Evolutionary conservation across 2,888 invertebrate species (phyloP).

Genomic region (Poecilus cupreus): DNA sequence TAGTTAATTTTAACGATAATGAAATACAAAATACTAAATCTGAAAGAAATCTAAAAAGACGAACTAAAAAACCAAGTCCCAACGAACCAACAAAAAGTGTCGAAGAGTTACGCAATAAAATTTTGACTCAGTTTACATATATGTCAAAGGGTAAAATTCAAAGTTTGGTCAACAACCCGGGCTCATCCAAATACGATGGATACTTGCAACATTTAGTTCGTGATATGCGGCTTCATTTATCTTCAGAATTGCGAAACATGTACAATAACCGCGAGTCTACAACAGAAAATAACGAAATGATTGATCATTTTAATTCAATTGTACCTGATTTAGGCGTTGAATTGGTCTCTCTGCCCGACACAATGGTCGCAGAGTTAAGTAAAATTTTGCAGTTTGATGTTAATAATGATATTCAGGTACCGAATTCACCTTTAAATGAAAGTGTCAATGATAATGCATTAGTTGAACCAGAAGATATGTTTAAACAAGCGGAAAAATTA

Average conservation of each 20-base stretch:
- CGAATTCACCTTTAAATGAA: neutral
- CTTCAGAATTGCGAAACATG: slow-evolving; percentile 69
- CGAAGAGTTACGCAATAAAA: slow-evolving; percentile 47
- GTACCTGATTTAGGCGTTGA: slow-evolving; percentile 57
- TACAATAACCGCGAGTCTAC: slow-evolving; percentile 62
- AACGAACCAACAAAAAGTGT: neutral
- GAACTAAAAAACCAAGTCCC: neutral
- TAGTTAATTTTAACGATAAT: too few relatives aligned
- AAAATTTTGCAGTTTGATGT: slow-evolving; percentile 52
- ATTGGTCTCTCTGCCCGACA: slow-evolving; percentile 40
- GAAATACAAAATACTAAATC: too few relatives aligned
- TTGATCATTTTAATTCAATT: slow-evolving; percentile 52
- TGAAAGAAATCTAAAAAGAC: neutral
- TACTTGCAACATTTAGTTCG: slow-evolving; percentile 69
- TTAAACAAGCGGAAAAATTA: slow-evolving; percentile 51
- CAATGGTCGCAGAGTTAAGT: slow-evolving; percentile 51
- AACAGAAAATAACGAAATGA: slow-evolving; percentile 27
- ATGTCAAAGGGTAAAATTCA: slow-evolving; percentile 64
- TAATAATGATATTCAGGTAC: neutral
- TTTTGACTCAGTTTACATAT: slow-evolving; percentile 45
- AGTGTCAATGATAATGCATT: neutral
- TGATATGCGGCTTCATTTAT: slow-evolving; percentile 70
- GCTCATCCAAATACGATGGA: slow-evolving; percentile 67
- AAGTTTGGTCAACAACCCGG: slow-evolving; percentile 68
- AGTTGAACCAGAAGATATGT: slow-evolving; percentile 53